phyloP scores from a whole-genome alignment of 2,888 invertebrate species.

The Selenia dentaria region DNA sequence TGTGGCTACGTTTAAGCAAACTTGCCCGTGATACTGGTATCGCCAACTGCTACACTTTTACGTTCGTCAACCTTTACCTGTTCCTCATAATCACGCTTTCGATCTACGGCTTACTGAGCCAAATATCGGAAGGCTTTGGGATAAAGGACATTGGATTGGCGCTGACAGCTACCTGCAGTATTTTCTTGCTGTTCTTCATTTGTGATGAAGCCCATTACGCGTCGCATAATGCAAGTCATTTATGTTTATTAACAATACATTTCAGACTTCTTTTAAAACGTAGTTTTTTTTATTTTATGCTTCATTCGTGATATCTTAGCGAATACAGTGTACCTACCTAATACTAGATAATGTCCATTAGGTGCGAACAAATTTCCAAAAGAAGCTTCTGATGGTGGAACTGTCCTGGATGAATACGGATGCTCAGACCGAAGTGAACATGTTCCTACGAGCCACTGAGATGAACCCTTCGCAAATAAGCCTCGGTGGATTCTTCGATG shows the following conservation, averaged over 20 bases:
- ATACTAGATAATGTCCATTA: slow-evolving; percentile 36
- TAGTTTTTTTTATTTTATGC: too few relatives aligned
- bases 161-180: slow-evolving; percentile 87
- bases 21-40: slow-evolving; percentile 87
- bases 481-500: slow-evolving; percentile 89
- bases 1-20: slow-evolving; percentile 89
- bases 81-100: slow-evolving; percentile 90
- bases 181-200: slow-evolving; percentile 88
- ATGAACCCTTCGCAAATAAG: slow-evolving; percentile 91
- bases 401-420: slow-evolving; percentile 91
- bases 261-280: too few relatives aligned
- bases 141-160: slow-evolving; percentile 89
- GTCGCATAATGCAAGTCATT: slow-evolving; percentile 86
- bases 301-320: too few relatives aligned
- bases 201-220: slow-evolving; percentile 91
- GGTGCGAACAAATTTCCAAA: slow-evolving; percentile 89
- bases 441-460: slow-evolving; percentile 90
- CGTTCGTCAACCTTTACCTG: slow-evolving; percentile 87
- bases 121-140: slow-evolving; percentile 89
- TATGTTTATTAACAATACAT: not conserved
- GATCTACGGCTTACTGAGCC: slow-evolving; percentile 89
- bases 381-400: slow-evolving; percentile 89
- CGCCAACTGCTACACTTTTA: slow-evolving; percentile 88
- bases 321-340: not conserved
- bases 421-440: slow-evolving; percentile 90